Conservation (phyloP, 2,113 vertebrate species). For the Austrofundulus limnaeus region DNA sequence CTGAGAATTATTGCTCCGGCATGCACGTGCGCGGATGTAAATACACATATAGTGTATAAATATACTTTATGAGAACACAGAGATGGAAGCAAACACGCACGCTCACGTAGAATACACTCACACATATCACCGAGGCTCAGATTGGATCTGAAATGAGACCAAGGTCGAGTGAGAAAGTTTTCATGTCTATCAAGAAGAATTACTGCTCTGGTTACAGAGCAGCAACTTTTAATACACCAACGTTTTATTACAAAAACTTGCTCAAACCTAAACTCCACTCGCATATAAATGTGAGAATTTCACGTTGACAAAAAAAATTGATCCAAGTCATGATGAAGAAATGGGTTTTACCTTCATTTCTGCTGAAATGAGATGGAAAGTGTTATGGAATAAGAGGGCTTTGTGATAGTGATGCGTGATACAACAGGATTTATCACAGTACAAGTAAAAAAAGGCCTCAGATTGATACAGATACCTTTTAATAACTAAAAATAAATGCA, state of each 20-base stretch:
- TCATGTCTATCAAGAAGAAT: slow-evolving; percentile 69
- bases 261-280: slow-evolving; percentile 38
- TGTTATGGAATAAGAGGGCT: too few relatives aligned
- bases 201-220: slow-evolving; percentile 46
- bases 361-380: not conserved
- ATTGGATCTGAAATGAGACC: slow-evolving; percentile 66
- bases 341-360: slow-evolving; percentile 15
- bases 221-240: slow-evolving; percentile 68
- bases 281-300: slow-evolving; percentile 54
- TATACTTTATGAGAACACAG: slow-evolving; percentile 11
- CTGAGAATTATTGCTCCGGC: slow-evolving; percentile 61
- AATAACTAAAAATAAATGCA: too few relatives aligned
- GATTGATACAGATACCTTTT: too few relatives aligned
- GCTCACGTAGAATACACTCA: slow-evolving; percentile 13
- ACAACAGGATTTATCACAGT: too few relatives aligned
- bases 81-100: not conserved
- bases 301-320: slow-evolving; percentile 36
- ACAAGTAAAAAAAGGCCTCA: too few relatives aligned
- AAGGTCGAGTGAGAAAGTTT: slow-evolving; percentile 62
- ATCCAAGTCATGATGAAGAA: too few relatives aligned
- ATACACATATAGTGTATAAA: slow-evolving; percentile 26
- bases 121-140: slow-evolving; percentile 37
- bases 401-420: too few relatives aligned
- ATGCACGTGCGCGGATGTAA: slow-evolving; percentile 11
- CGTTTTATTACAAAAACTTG: slow-evolving; percentile 59